Conservation (phyloP, 1,140 invertebrate species). For the Kradibia gibbosae region DNA sequence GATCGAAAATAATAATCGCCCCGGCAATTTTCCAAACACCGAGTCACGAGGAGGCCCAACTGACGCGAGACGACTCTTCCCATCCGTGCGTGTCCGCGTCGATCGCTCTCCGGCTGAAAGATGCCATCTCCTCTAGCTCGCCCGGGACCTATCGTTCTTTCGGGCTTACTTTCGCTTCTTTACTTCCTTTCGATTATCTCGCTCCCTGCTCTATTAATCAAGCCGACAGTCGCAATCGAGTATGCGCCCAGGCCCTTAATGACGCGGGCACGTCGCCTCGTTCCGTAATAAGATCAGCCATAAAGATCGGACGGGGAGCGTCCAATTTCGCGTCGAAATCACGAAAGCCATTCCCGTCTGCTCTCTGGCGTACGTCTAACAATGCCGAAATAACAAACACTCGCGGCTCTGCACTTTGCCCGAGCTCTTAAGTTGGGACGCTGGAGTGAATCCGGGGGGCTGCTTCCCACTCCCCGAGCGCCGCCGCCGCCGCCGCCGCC, state of each 20-base stretch:
- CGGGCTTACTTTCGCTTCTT: slow-evolving; percentile 56
- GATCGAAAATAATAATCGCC: slow-evolving; percentile 29
- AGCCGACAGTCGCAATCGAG: slow-evolving; percentile 64
- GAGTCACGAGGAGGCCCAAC: not conserved
- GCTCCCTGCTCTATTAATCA: slow-evolving; percentile 71
- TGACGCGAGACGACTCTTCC: not conserved
- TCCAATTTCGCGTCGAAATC: slow-evolving; percentile 62
- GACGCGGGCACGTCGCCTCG: slow-evolving; percentile 65
- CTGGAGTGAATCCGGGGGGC: no score
- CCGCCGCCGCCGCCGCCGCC: not conserved
- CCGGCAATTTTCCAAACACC: slow-evolving; percentile 29
- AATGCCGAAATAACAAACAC: slow-evolving; percentile 42
- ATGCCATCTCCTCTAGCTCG: slow-evolving; percentile 57
- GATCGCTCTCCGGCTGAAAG: slow-evolving; percentile 43
- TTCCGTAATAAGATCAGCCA: slow-evolving; percentile 66
- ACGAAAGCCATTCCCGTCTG: slow-evolving; percentile 33
- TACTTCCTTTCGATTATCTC: slow-evolving; percentile 73
- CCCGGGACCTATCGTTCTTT: slow-evolving; percentile 48
- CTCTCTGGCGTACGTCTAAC: not conserved
- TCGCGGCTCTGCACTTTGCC: not conserved
- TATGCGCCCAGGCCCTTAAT: slow-evolving; percentile 62
- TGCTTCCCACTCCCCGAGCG: not conserved
- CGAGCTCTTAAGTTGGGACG: not conserved
- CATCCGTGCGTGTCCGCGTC: not conserved
- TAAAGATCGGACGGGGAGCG: slow-evolving; percentile 68